Base-by-base conservation (phyloP, 2,113 vertebrate genomes). In the Peucedramus taeniatus region DNA sequence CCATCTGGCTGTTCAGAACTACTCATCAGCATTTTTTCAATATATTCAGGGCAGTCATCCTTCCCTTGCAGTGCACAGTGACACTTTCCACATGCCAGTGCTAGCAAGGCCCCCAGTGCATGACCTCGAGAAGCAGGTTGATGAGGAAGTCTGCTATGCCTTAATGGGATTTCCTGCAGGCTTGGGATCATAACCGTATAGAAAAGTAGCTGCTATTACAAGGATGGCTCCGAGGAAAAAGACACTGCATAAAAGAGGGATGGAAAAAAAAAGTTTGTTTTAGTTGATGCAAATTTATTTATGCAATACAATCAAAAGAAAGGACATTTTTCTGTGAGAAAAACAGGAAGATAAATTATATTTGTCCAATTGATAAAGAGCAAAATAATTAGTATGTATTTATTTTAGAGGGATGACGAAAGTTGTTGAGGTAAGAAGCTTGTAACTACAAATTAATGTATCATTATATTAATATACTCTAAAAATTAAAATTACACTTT, bases 101-200 rank as follows among this genome's bases (percentile, higher is more conserved):
- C 90, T 44, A 95, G 80, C 95, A 94, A 95, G 80, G 87, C 61
- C 44, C 83, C 88, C 94, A 94, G 16, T 53, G 84, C 65, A 83
- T 22, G 92, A 74, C 93, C 93, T 92, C 44, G 60, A 96, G 94
- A 96, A 97, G 93, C 61, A 92, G 89, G 68, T 10, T 91, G 88
- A 33, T 66, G 86, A 90, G 83, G 20, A 94, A 76, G 90, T 77
- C 57, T 51, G 85, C 94, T 98, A 99, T 20, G 99, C 99, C 96
- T 99, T 99, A 96, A 98, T 99, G 92, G 98, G 98, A 96, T 98
- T 99, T 95, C 98, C 97, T 91, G 98, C 53, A 22, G 98, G 97
- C 96, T 99, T 99, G 94, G 98, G 98, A 97, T 99, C 99, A 44
- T 99, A 99, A 89, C 99, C 98, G 1, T 99, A 99, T 45, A 99